A percentile compares a stretch with the other conserved stretches of the same genome.
Evolutionary conservation across 2,113 vertebrate genomes (phyloP).

Genomic region (Macquaria ambigua): DNA sequence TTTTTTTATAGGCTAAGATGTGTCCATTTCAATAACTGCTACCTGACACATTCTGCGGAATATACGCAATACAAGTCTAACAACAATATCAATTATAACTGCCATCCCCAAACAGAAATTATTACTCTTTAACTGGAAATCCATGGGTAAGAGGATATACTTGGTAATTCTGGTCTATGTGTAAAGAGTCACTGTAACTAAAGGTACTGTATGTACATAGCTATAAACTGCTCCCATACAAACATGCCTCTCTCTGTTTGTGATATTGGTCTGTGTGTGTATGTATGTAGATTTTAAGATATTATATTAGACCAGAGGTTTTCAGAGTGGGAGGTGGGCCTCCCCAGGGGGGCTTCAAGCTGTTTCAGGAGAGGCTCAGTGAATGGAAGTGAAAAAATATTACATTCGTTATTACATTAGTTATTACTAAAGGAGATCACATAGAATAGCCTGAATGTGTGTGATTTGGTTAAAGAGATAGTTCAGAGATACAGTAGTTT

Average conservation of each 20-base stretch:
- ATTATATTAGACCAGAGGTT: background rate
- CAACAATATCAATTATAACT: background rate
- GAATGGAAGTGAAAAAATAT: too few species aligned
- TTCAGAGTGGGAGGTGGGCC: too few species aligned
- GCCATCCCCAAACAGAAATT: background rate
- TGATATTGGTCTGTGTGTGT: conserved; percentile 2
- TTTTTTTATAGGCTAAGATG: background rate
- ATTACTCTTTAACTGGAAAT: conserved; percentile 14
- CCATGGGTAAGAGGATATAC: conserved; percentile 8
- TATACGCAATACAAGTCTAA: conserved; percentile 41
- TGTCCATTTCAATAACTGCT: conserved; percentile 6
- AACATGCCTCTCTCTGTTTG: conserved; percentile 23
- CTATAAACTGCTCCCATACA: conserved; percentile 55
- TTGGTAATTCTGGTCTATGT: conserved; percentile 33
- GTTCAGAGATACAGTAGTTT: too few species aligned
- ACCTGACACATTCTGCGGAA: background rate
- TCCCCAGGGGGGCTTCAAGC: too few species aligned
- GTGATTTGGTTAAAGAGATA: too few species aligned
- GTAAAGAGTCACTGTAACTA: conserved; percentile 48
- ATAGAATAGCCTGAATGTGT: too few species aligned
- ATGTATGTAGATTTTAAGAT: background rate
- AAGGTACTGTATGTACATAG: conserved; percentile 60
- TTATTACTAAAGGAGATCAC: too few species aligned
- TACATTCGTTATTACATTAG: too few species aligned
- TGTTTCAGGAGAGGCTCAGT: too few species aligned